phyloP scores from a whole-genome alignment of 2,113 vertebrate species.

The Lycaon pictus region DNA sequence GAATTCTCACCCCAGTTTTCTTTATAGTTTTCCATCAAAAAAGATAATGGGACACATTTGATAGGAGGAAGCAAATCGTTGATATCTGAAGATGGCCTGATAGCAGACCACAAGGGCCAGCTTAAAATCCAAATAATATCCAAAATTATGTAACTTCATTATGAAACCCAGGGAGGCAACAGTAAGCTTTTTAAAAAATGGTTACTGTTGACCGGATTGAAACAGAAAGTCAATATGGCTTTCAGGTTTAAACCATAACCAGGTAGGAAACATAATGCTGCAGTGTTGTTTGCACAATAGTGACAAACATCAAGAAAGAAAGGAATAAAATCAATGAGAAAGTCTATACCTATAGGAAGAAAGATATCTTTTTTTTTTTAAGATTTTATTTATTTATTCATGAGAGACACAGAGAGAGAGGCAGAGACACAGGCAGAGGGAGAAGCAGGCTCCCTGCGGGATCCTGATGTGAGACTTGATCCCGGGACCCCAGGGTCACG shows the following conservation, averaged over 20 bases:
- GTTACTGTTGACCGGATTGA: neutral
- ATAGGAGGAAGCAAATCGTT: neutral
- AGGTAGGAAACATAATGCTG: neutral
- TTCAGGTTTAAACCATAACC: neutral
- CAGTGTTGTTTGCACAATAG: neutral
- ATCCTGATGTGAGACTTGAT: no score
- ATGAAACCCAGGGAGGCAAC: neutral
- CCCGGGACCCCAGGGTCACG: no score
- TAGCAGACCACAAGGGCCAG: neutral
- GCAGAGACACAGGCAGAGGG: no score
- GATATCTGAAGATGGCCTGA: neutral
- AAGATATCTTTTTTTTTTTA: no score
- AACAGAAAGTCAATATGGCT: neutral
- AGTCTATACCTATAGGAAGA: neutral
- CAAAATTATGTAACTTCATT: neutral
- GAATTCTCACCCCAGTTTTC: neutral
- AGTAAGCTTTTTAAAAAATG: neutral
- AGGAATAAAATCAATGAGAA: neutral
- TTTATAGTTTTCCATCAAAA: neutral
- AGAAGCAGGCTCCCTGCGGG: no score
- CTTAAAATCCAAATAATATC: neutral
- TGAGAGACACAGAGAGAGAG: no score
- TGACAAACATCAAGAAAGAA: neutral
- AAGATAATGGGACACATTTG: neutral
- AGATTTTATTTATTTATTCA: no score